phyloP scores from a whole-genome alignment of 2,888 invertebrate species.

The Aquatica leii region DNA sequence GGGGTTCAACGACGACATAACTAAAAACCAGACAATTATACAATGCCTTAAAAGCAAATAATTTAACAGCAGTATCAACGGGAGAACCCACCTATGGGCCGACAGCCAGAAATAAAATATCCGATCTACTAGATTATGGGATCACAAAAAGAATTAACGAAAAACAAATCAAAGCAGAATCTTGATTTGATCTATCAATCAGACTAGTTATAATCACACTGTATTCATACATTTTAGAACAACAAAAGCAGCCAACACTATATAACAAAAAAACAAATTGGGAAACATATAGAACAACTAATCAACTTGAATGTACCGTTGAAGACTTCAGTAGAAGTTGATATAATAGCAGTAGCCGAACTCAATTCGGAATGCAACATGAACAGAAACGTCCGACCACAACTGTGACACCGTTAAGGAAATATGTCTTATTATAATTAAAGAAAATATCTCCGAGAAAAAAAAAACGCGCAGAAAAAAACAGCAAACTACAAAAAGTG shows the following conservation, averaged over 20 bases:
- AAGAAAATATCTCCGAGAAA: slow-evolving; percentile 5
- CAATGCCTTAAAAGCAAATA: not conserved
- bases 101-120: not conserved
- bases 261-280: not conserved
- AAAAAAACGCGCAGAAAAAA: too few species aligned
- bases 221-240: too few species aligned
- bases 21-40: not conserved
- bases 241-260: too few species aligned
- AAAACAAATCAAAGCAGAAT: too few species aligned
- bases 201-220: not conserved
- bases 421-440: slow-evolving; percentile 12
- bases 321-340: too few species aligned
- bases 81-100: not conserved
- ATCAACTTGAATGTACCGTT: too few species aligned
- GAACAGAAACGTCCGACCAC: not conserved
- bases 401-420: slow-evolving; percentile 12
- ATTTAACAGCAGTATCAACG: too few species aligned
- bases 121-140: too few species aligned
- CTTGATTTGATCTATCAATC: not conserved
- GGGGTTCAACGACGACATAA: not conserved
- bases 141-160: too few species aligned
- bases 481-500: not conserved
- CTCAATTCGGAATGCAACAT: slow-evolving; percentile 6
- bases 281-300: not conserved
- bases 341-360: not conserved